These are phyloP conservation scores for Poecilia latipinna DNA, from an alignment of 2,113 vertebrate genomes.

Conservation along the genomic window DNA sequence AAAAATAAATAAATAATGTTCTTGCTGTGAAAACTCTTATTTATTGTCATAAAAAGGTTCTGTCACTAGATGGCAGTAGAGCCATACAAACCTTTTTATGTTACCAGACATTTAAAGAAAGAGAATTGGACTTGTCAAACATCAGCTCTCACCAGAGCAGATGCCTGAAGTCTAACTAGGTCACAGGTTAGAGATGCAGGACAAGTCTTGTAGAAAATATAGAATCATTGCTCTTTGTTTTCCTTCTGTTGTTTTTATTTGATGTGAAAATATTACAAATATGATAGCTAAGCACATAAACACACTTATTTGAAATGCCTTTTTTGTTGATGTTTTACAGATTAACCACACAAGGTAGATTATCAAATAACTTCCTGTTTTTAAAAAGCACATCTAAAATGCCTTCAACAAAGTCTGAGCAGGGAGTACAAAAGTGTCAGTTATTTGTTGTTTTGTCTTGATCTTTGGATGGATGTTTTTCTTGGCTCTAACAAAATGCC, in stretches of 20 bases:
- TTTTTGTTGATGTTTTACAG: neutral
- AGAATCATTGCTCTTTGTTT: too few relatives aligned
- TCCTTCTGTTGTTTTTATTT: neutral
- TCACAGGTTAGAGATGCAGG: neutral
- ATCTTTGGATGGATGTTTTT: neutral
- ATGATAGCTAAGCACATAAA: neutral
- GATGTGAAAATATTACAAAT: neutral
- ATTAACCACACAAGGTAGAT: neutral
- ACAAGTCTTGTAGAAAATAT: too few relatives aligned
- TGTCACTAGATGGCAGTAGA: conserved; percentile 6
- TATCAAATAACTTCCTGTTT: neutral
- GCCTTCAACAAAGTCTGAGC: too few relatives aligned
- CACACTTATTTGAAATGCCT: neutral
- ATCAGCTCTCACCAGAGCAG: neutral
- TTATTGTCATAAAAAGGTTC: neutral
- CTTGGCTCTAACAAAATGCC: neutral
- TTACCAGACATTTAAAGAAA: neutral
- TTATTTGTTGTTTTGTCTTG: neutral
- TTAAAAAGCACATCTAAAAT: too few relatives aligned
- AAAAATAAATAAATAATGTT: neutral
- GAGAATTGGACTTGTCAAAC: too few relatives aligned
- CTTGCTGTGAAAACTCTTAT: neutral
- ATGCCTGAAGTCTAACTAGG: neutral
- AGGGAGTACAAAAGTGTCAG: neutral
- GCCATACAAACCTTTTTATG: neutral